Percentiles rank a stretch among this genome's conserved stretches.
These are phyloP conservation scores for Protophormia terraenovae DNA, from an alignment of 2,888 invertebrate species.

Conservation along the genomic window DNA sequence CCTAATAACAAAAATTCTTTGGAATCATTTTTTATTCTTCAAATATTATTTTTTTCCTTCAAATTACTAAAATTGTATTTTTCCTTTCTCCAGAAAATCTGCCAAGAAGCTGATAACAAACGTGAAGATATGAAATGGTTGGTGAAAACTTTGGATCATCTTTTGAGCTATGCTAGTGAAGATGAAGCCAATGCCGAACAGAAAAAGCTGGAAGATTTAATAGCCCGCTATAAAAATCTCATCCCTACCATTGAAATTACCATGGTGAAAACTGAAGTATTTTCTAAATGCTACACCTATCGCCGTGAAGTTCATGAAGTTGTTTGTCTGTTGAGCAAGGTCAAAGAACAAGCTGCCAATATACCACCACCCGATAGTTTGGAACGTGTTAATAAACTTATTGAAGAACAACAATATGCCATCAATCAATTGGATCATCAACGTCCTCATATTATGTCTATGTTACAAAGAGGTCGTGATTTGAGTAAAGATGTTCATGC, in stretches of 20 bases:
- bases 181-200: conserved; percentile 91
- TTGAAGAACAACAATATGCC: conserved; percentile 91
- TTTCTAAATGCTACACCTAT: conserved; percentile 95
- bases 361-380: conserved; percentile 86
- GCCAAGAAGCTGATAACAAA: conserved; percentile 93
- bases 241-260: conserved; percentile 96
- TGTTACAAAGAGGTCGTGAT: conserved; percentile 95
- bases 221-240: conserved; percentile 93
- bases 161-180: conserved; percentile 91
- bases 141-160: conserved; percentile 93
- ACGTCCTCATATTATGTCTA: conserved; percentile 92
- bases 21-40: background rate
- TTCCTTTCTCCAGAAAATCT: conserved; percentile 86
- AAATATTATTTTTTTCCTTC: background rate
- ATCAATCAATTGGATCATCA: conserved; percentile 92
- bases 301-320: conserved; percentile 94
- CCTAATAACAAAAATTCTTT: background rate
- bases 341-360: conserved; percentile 88
- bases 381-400: conserved; percentile 88
- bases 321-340: conserved; percentile 88
- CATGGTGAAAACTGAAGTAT: conserved; percentile 95
- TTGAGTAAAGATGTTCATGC: conserved; percentile 93
- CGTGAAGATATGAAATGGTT: conserved; percentile 98
- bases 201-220: conserved; percentile 89
- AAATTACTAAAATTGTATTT: background rate